These are phyloP conservation scores for Ceratitis capitata DNA, from an alignment of 1,140 invertebrate species.

Conservation along the genomic window DNA sequence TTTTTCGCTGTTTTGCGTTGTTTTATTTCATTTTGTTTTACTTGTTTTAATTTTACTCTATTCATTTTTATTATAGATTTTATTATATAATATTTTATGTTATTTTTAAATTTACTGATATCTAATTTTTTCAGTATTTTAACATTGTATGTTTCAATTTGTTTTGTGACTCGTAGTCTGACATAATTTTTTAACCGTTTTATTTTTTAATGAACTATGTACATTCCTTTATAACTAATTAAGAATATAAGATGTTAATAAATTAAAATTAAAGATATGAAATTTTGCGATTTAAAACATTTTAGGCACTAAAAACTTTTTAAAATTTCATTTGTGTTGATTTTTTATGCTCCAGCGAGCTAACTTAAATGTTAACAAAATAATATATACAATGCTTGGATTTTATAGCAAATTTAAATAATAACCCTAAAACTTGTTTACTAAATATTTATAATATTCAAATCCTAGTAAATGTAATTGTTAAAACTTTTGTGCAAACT, in stretches of 20 bases:
- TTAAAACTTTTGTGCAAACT: slow-evolving; percentile 23
- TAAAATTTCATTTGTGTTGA: background rate
- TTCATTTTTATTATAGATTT: background rate
- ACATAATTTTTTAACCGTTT: background rate
- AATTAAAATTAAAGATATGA: background rate
- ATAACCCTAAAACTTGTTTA: background rate
- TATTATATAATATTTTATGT: background rate
- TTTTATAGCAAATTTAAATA: background rate
- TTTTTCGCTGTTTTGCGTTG: too few relatives aligned
- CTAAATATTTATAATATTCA: background rate
- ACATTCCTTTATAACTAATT: background rate
- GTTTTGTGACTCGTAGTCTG: background rate
- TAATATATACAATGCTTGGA: background rate
- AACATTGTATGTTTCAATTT: background rate
- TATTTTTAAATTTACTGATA: background rate
- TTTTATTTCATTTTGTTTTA: background rate
- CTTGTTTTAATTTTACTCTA: background rate
- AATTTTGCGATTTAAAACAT: slow-evolving; percentile 1
- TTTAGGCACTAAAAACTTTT: slow-evolving; percentile 24
- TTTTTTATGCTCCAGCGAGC: background rate
- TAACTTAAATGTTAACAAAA: background rate
- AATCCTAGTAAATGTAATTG: background rate
- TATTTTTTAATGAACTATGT: background rate
- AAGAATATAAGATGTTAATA: background rate
- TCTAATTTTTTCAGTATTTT: background rate